Percentiles rank a stretch among this genome's conserved stretches.
These are phyloP conservation scores for Alloscopus bannaensis DNA, from an alignment of 2,888 invertebrate genomes.

Conservation along the genomic window DNA sequence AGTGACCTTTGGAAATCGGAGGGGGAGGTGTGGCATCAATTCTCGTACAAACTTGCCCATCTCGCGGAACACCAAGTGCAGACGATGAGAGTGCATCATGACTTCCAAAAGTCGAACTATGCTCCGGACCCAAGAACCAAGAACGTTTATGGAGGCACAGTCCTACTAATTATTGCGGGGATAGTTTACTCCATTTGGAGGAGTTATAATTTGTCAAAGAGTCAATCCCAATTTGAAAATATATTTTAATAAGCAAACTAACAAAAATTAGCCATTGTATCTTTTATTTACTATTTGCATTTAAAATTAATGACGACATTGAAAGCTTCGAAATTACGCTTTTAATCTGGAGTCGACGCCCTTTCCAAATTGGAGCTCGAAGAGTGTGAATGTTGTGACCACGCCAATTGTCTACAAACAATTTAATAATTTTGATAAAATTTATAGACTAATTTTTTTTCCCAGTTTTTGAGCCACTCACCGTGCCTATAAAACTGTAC, in stretches of 20 bases:
- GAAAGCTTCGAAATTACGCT: too few relatives aligned
- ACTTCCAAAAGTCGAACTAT: conserved; percentile 60
- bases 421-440: background rate
- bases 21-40: conserved; percentile 22
- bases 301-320: too few relatives aligned
- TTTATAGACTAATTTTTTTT: background rate
- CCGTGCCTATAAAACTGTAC: background rate
- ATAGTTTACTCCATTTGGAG: too few relatives aligned
- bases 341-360: background rate
- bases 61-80: conserved; percentile 40
- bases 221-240: too few relatives aligned
- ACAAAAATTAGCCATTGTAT: background rate
- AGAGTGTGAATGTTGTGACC: conserved; percentile 25
- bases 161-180: conserved; percentile 25
- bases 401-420: conserved; percentile 29
- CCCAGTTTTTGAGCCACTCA: background rate
- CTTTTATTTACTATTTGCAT: too few relatives aligned
- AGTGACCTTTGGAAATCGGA: background rate
- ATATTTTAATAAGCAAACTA: conserved; percentile 10
- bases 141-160: conserved; percentile 36
- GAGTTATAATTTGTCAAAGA: too few relatives aligned
- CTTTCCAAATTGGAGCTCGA: conserved; percentile 31
- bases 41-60: conserved; percentile 29
- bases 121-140: conserved; percentile 45
- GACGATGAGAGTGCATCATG: conserved; percentile 42